Evolutionary conservation across 1,140 invertebrate species (phyloP), one percentile per base, ranked within the genome.

Genomic region (Micrasema longulum): DNA sequence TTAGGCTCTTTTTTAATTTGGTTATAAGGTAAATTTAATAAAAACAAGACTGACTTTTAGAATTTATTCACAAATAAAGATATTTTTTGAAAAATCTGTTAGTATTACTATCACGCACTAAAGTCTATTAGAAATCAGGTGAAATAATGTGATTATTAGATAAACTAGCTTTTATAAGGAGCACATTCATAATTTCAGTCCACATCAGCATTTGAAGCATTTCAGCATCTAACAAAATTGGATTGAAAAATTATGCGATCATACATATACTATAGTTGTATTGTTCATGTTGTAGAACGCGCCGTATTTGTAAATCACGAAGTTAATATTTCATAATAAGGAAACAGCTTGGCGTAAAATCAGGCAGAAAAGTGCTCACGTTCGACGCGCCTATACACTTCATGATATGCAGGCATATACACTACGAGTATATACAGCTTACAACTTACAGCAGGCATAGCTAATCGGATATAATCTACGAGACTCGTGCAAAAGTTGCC

Each of bases 301-400:
- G 12, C 41, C n/a, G 12, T 16, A 45, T 6, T 45, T 16, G n/a
- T 14, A 45, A 45, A 45, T 14, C 5, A 16, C n/a, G n/a, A 45
- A 9, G 4, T n/a, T 45, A 16, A 16, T 14, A 45, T 45, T 14
- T 14, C 18, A 45, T 14, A 45, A 0, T 43, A 14, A 45, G 43
- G 43, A 14, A 45, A 45, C 43, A 45, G 43, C 43, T 45, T 45
- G 43, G n/a, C n/a, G 18, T 16, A 45, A 14, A 45, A 45, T 45
- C 5, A 45, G n/a, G 18, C 43, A 16, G 43, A 16, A 45, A 52
- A 20, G 18, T 14, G 48, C 48, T 52, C 48, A n/a, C n/a, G n/a
- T n/a, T n/a, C n/a, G n/a, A n/a, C n/a, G n/a, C n/a, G n/a, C n/a
- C n/a, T n/a, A n/a, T n/a, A n/a, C n/a, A n/a, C n/a, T n/a, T n/a